Evolutionary conservation across 2,113 vertebrate genomes (phyloP).

Genomic region (Holacanthus passer): DNA sequence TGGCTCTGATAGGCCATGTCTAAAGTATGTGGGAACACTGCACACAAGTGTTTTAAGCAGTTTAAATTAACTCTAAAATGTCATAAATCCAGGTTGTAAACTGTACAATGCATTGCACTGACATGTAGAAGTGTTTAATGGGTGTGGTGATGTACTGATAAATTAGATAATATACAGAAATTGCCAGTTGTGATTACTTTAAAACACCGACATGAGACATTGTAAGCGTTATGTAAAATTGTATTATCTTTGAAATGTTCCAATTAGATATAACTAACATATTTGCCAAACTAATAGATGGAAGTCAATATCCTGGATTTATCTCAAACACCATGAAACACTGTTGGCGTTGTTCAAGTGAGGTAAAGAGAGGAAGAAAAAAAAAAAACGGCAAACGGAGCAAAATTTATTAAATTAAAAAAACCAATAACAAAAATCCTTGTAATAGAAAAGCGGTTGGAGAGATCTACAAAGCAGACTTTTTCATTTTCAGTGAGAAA

Average conservation of each 20-base stretch:
- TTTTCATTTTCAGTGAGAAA: constrained; percentile 60
- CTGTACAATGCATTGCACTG: no score
- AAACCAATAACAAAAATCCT: constrained; percentile 31
- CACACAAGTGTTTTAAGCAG: not conserved
- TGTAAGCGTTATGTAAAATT: not conserved
- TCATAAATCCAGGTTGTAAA: not conserved
- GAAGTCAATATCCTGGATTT: not conserved
- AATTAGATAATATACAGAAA: not conserved
- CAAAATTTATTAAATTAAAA: constrained; percentile 46
- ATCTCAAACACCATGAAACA: not conserved
- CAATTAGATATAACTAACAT: not conserved
- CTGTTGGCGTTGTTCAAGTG: not conserved
- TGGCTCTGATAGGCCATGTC: not conserved
- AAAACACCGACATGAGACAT: not conserved
- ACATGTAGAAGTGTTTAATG: not conserved
- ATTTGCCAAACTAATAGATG: not conserved
- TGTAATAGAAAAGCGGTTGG: constrained; percentile 37
- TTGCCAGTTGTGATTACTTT: not conserved
- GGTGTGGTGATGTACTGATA: not conserved
- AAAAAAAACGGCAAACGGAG: not conserved
- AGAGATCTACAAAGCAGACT: constrained; percentile 41
- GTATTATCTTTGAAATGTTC: not conserved
- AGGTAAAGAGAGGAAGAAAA: constrained; percentile 17
- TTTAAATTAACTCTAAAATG: not conserved
- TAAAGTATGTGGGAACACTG: not conserved